Conservation (phyloP, 2,888 invertebrate genomes). For the Malachius bipustulatus region DNA sequence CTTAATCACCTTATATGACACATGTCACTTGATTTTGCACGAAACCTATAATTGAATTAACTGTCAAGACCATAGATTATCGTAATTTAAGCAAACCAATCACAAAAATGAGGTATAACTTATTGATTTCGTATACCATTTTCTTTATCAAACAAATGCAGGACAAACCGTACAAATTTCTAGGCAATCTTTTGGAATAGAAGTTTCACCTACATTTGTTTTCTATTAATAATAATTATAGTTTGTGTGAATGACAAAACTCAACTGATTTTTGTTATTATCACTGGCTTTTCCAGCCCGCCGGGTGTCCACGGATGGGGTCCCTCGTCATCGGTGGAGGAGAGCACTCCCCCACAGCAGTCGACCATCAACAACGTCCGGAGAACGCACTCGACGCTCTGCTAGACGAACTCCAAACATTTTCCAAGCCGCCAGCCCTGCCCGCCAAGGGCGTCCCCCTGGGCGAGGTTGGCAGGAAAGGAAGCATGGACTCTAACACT, state of each 20-base stretch:
- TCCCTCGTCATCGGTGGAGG: conserved; percentile 47
- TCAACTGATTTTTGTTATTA: conserved; percentile 1
- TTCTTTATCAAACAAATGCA: too few species aligned
- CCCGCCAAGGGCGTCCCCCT: conserved; percentile 32
- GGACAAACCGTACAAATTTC: too few species aligned
- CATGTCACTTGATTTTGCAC: too few species aligned
- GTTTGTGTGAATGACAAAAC: background rate
- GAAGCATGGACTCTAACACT: conserved; percentile 42
- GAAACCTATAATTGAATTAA: too few species aligned
- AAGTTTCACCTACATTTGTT: too few species aligned
- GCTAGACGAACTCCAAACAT: conserved; percentile 87
- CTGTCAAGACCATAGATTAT: too few species aligned
- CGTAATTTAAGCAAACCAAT: too few species aligned
- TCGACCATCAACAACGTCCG: conserved; percentile 53
- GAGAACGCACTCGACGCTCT: conserved; percentile 97
- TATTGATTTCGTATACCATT: too few species aligned
- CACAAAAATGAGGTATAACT: too few species aligned
- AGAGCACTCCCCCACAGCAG: conserved; percentile 42
- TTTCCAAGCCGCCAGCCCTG: conserved; percentile 53
- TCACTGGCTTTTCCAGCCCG: conserved; percentile 38
- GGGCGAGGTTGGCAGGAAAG: conserved; percentile 43
- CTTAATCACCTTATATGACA: too few species aligned
- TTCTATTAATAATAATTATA: too few species aligned
- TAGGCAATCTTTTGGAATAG: too few species aligned
- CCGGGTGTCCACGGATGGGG: conserved; percentile 47